These are phyloP conservation scores for Megalopta genalis DNA, from an alignment of 1,140 invertebrate genomes.

Conservation along the genomic window DNA sequence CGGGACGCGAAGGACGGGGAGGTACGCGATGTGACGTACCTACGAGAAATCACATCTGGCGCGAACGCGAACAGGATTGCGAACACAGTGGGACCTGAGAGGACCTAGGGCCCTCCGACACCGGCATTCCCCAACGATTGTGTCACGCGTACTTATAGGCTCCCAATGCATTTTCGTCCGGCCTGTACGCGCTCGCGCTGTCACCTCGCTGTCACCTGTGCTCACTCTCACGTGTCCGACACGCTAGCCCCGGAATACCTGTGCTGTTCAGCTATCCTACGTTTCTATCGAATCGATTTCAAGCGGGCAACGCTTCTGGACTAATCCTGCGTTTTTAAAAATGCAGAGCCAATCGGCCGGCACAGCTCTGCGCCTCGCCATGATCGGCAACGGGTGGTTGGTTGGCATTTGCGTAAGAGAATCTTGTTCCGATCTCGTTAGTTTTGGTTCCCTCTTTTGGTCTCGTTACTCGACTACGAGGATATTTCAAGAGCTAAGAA, in stretches of 20 bases:
- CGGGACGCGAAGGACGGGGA: neutral
- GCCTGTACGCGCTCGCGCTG: constrained; percentile 37
- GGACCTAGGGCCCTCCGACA: constrained; percentile 63
- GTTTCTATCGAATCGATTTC: no score
- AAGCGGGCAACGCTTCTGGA: no score
- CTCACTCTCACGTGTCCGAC: constrained; percentile 42
- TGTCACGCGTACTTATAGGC: constrained; percentile 68
- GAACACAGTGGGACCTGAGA: constrained; percentile 4
- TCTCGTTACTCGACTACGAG: no score
- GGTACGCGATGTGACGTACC: neutral
- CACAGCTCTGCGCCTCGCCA: no score
- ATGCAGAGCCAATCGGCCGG: no score
- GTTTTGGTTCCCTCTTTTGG: no score
- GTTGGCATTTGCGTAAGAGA: no score
- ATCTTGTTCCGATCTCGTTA: no score
- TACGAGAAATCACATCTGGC: neutral
- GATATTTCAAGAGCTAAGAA: no score
- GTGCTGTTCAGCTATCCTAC: neutral
- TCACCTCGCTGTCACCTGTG: constrained; percentile 51
- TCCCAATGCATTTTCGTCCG: constrained; percentile 62
- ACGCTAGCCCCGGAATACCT: neutral
- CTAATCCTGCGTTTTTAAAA: no score
- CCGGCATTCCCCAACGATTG: constrained; percentile 68
- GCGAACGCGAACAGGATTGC: neutral
- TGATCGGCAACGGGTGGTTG: no score